Evolutionary conservation across 1,140 invertebrate species (phyloP).

Genomic region (Leptinotarsa texana): DNA sequence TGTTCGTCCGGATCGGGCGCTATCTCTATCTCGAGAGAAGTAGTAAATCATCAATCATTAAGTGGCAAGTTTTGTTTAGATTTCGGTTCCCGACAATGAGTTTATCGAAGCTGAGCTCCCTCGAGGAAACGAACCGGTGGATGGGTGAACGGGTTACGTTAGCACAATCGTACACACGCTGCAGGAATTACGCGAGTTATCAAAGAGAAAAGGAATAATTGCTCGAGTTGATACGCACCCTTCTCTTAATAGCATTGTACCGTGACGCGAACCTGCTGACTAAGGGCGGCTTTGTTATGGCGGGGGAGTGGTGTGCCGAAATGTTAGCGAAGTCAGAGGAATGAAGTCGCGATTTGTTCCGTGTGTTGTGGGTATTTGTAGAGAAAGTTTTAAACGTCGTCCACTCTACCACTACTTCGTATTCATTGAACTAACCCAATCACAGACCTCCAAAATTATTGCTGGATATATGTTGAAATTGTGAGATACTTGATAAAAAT

Average conservation of each 20-base stretch:
- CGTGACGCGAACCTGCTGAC: constrained; percentile 3
- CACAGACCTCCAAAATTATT: no score
- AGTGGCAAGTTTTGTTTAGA: constrained; percentile 39
- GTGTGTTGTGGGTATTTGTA: no score
- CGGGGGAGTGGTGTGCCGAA: not conserved
- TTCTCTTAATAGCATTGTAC: constrained; percentile 8
- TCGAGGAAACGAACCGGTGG: constrained; percentile 5
- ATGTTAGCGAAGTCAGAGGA: not conserved
- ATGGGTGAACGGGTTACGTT: not conserved
- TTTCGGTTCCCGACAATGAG: constrained; percentile 32
- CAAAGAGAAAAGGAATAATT: constrained; percentile 8
- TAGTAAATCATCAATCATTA: constrained; percentile 39
- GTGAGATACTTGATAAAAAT: no score
- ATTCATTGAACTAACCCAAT: no score
- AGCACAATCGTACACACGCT: constrained; percentile 1
- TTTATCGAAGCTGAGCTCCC: constrained; percentile 25
- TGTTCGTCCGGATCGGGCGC: constrained; percentile 29
- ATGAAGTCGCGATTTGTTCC: no score
- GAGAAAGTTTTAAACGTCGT: no score
- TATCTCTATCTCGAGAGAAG: constrained; percentile 26
- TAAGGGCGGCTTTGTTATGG: constrained; percentile 2
- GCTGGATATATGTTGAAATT: no score
- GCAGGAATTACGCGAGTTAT: constrained; percentile 5
- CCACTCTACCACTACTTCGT: no score
- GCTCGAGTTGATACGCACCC: constrained; percentile 7